These are phyloP conservation scores for Zelostemma sp. DNA, from an alignment of 1,140 invertebrate genomes.

Conservation along the genomic window DNA sequence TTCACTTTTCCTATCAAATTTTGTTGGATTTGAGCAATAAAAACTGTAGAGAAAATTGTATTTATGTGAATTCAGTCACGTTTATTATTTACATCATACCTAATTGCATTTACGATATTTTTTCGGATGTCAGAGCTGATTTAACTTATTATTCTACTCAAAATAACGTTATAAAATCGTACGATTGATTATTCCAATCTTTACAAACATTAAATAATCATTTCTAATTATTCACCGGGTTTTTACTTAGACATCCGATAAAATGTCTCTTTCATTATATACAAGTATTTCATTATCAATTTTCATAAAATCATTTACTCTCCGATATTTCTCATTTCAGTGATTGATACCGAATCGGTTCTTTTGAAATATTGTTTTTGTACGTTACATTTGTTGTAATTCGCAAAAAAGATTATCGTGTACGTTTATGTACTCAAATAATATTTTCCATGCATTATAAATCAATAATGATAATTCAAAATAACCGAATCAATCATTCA, in stretches of 20 bases:
- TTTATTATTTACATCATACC: slow-evolving; percentile 28
- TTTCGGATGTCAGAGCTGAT: slow-evolving; percentile 8
- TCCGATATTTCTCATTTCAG: neutral
- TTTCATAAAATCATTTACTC: neutral
- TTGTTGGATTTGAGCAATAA: neutral
- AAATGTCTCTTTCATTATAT: slow-evolving; percentile 14
- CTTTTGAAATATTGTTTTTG: neutral
- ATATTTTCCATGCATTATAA: neutral
- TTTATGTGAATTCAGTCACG: slow-evolving; percentile 21
- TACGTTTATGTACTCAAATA: neutral
- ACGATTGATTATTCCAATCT: too few species aligned
- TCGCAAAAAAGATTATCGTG: neutral
- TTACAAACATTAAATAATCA: too few species aligned
- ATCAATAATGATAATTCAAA: neutral
- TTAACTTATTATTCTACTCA: neutral
- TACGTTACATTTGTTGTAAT: too few species aligned
- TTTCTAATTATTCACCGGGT: too few species aligned
- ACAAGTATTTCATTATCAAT: slow-evolving; percentile 23
- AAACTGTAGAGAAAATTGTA: slow-evolving; percentile 17
- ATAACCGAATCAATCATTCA: slow-evolving; percentile 17
- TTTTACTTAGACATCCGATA: neutral
- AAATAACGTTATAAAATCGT: neutral
- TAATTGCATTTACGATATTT: slow-evolving; percentile 9
- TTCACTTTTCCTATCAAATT: too few species aligned
- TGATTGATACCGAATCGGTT: neutral